Evolutionary conservation across 2,888 invertebrate species (phyloP).

Genomic region (Rhagonycha fulva): DNA sequence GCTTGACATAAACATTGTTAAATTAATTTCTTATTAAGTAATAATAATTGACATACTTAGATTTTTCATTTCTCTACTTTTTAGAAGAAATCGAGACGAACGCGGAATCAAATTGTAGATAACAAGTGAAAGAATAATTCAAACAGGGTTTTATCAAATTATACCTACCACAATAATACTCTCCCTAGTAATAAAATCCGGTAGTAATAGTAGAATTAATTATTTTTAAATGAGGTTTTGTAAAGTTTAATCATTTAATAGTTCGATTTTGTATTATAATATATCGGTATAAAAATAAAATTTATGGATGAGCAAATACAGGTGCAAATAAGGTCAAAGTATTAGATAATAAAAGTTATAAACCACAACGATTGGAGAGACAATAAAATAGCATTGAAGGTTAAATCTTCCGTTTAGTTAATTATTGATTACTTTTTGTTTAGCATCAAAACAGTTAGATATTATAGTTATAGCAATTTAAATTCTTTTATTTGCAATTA

Average conservation of each 20-base stretch:
- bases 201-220: background rate
- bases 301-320: background rate
- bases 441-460: background rate
- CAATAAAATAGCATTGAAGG: background rate
- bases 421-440: background rate
- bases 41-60: background rate
- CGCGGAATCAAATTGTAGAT: background rate
- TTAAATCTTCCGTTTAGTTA: background rate
- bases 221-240: background rate
- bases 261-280: background rate
- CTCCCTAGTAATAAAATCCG: too few relatives aligned
- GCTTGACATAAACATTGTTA: background rate
- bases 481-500: background rate
- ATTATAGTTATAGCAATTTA: background rate
- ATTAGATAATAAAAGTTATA: background rate
- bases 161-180: background rate
- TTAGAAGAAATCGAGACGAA: background rate
- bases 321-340: background rate
- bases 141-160: background rate
- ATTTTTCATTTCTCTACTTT: background rate
- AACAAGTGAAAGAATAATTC: background rate
- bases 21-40: background rate
- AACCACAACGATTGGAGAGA: background rate
- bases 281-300: background rate
- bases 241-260: background rate